phyloP scores from a whole-genome alignment of 2,888 invertebrate species.

The Eilema depressum region DNA sequence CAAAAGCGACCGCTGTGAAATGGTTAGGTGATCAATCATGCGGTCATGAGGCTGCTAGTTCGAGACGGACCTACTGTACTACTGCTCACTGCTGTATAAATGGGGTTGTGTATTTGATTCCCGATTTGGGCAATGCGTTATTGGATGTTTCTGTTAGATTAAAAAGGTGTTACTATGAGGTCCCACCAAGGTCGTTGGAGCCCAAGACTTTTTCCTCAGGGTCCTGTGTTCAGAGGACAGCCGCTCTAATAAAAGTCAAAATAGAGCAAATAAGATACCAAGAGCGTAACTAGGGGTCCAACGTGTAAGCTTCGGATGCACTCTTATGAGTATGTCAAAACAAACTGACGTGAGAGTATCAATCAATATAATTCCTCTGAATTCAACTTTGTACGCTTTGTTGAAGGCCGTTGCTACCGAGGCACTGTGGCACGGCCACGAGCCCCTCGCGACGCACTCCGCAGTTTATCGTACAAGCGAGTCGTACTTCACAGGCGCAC shows the following conservation, averaged over 20 bases:
- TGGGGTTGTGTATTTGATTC: too few species aligned
- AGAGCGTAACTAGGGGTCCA: background rate
- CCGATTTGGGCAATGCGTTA: background rate
- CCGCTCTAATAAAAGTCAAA: background rate
- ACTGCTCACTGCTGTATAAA: too few species aligned
- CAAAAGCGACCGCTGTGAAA: background rate
- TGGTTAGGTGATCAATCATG: background rate
- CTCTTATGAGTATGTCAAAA: too few species aligned
- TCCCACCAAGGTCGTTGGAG: background rate
- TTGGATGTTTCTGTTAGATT: too few species aligned
- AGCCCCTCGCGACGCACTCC: background rate
- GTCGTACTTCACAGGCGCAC: background rate
- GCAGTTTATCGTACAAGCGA: constrained; percentile 1
- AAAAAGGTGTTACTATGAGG: too few species aligned
- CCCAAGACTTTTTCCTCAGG: background rate
- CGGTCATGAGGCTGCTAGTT: background rate
- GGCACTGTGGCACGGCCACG: background rate
- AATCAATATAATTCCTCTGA: background rate
- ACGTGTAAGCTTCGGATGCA: background rate
- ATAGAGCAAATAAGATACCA: background rate
- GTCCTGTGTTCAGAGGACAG: background rate
- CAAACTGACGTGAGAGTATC: background rate
- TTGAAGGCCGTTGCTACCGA: background rate
- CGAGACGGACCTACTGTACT: background rate
- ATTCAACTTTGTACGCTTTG: background rate